Base-by-base conservation (phyloP, 1,140 invertebrate species). In the Drosophila bipectinata region DNA sequence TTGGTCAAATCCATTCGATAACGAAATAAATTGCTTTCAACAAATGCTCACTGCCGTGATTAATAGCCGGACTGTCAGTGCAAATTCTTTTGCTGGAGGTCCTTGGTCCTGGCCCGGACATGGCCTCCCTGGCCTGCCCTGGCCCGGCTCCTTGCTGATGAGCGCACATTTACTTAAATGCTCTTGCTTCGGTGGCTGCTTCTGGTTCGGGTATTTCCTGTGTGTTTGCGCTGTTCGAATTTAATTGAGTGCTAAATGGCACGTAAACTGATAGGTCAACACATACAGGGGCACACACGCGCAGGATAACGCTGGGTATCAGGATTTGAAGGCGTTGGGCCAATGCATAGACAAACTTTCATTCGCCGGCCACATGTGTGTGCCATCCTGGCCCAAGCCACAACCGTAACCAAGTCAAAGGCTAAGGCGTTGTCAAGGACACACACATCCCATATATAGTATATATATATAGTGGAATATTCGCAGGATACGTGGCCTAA, bases 201-300 rank as follows among this genome's bases (percentile, higher is more conserved):
- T n/a, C 39, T 41, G 41, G 41, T 14, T 37, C 9, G 58, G 66
- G 54, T 71, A 41, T 52, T 68, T 72, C 68, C 71, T 64, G 59
- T 79, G 77, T 78, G 77, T 87, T 57, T 76, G 64, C 73, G 66
- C 53, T 78, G 63, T 84, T 66, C 71, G 73, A 83, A 90, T 84
- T 90, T 90, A 90, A 90, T 88, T 90, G 88, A 90, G 88, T 90
- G 88, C 83, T 90, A 90, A 90, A 90, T 90, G 88, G 83, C 78
- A 90, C 78, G 88, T 90, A 83, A 90, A 90, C 83, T 77, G 80
- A 90, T 90, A 90, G 79, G 84, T 83, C 78, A 88, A 88, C 78
- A 79, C 58, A 82, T 51, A 77, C 64, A 64, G 53, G 37, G 49
- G 58, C 64, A 62, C 56, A 45, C 34, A 18, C n/a, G 8, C 9